Conservation (phyloP, 1,140 invertebrate species). For the Drosophila tropicalis region DNA sequence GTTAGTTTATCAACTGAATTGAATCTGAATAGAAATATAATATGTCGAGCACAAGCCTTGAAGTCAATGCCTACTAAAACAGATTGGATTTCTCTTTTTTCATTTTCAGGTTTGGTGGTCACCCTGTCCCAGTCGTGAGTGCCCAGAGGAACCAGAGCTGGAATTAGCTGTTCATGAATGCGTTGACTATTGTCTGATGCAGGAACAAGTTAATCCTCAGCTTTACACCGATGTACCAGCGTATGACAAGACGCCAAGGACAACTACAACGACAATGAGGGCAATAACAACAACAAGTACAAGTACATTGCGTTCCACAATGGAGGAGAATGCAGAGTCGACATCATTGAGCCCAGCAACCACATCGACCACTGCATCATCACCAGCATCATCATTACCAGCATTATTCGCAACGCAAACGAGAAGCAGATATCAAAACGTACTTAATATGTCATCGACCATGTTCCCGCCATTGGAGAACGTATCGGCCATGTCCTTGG, state of each 20-base stretch:
- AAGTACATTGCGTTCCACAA: conserved; percentile 31
- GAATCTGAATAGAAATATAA: not conserved
- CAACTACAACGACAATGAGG: conserved; percentile 36
- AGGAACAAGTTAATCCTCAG: conserved; percentile 78
- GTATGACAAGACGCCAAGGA: conserved; percentile 56
- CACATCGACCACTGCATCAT: conserved; percentile 50
- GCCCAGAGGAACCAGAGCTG: conserved; percentile 89
- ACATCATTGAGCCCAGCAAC: conserved; percentile 40
- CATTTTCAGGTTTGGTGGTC: conserved; percentile 89
- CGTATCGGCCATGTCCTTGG: conserved; percentile 53
- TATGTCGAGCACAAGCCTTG: not conserved
- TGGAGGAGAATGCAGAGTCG: conserved; percentile 15
- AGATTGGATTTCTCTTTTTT: not conserved
- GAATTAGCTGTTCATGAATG: conserved; percentile 88
- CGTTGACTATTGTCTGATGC: conserved; percentile 87
- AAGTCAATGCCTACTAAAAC: conserved; percentile 1
- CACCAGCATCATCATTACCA: conserved; percentile 71
- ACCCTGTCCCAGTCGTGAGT: conserved; percentile 89
- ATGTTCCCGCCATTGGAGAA: conserved; percentile 77
- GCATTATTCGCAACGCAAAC: conserved; percentile 75
- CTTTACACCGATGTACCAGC: conserved; percentile 61
- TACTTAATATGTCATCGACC: conserved; percentile 83
- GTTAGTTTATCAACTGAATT: not conserved
- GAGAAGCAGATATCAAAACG: conserved; percentile 82
- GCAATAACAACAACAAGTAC: conserved; percentile 22